Percentiles rank a stretch among this genome's conserved stretches.
These are phyloP conservation scores for Epinephelus moara DNA, from an alignment of 2,113 vertebrate genomes.

Conservation along the genomic window DNA sequence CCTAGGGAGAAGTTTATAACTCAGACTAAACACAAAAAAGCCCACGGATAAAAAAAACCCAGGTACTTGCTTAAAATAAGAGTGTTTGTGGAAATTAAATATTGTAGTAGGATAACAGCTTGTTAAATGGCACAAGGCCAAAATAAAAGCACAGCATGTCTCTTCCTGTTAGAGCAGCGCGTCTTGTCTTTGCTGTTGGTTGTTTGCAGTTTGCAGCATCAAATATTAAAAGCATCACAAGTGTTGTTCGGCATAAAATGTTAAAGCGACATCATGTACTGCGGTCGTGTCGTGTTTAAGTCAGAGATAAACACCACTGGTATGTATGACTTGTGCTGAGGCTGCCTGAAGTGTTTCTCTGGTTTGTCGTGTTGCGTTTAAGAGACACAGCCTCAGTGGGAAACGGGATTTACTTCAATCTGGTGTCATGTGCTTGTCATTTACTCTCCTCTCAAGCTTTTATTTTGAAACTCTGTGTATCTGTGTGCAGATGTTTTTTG, in stretches of 20 bases:
- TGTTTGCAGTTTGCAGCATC: constrained; percentile 43
- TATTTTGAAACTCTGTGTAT: constrained; percentile 20
- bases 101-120: neutral
- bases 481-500: neutral
- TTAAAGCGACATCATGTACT: constrained; percentile 37
- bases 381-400: neutral
- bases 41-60: neutral
- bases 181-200: neutral
- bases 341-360: neutral
- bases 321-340: neutral
- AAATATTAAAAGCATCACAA: constrained; percentile 54
- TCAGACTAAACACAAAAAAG: constrained; percentile 19
- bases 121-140: neutral
- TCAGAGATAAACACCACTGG: neutral
- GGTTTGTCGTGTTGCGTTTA: constrained; percentile 6
- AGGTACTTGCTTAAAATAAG: neutral
- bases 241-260: constrained; percentile 50
- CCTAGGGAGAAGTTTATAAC: constrained; percentile 2
- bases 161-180: constrained; percentile 2
- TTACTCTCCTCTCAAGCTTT: constrained; percentile 26
- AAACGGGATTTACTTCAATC: constrained; percentile 9
- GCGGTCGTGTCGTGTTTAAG: neutral
- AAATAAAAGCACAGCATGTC: constrained; percentile 9
- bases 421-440: neutral
- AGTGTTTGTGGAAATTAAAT: constrained; percentile 6